Conservation (phyloP, 2,113 vertebrate genomes). For the Nothoprocta perdicaria region DNA sequence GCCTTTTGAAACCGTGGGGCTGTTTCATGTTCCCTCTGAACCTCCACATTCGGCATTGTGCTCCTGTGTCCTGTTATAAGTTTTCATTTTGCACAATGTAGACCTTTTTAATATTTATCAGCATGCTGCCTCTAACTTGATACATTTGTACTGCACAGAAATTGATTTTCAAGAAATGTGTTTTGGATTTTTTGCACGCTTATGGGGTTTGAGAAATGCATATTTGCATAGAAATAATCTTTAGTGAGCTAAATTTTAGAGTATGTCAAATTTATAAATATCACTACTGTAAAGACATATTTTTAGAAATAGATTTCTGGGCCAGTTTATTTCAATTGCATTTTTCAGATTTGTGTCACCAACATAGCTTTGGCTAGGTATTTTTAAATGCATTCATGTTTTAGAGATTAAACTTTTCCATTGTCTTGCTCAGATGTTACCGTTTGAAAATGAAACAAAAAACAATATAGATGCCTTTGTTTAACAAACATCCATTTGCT, state of each 20-base stretch:
- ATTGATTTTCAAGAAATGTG: slow-evolving; percentile 90
- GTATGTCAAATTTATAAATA: slow-evolving; percentile 75
- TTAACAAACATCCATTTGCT: slow-evolving; percentile 14
- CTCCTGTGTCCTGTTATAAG: slow-evolving; percentile 39
- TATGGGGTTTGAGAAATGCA: slow-evolving; percentile 70
- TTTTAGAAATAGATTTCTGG: slow-evolving; percentile 66
- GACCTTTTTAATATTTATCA: slow-evolving; percentile 87
- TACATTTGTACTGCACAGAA: slow-evolving; percentile 75
- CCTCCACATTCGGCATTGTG: not conserved
- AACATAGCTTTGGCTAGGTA: slow-evolving; percentile 26
- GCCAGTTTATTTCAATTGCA: slow-evolving; percentile 65
- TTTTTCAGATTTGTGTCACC: slow-evolving; percentile 68
- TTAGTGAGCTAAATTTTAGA: slow-evolving; percentile 81
- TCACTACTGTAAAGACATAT: slow-evolving; percentile 63
- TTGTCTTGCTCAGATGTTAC: slow-evolving; percentile 14
- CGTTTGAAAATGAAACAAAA: slow-evolving; percentile 48
- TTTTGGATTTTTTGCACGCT: slow-evolving; percentile 81
- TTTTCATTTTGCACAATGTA: slow-evolving; percentile 78
- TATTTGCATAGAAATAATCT: slow-evolving; percentile 90
- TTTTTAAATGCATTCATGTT: slow-evolving; percentile 59
- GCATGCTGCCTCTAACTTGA: slow-evolving; percentile 67
- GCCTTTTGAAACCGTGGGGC: slow-evolving; percentile 3
- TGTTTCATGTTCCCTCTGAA: slow-evolving; percentile 50
- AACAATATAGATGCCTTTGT: slow-evolving; percentile 8
- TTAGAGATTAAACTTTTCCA: slow-evolving; percentile 55